Conservation (phyloP, 1,140 invertebrate genomes). For the Philopotamus ludificatus region DNA sequence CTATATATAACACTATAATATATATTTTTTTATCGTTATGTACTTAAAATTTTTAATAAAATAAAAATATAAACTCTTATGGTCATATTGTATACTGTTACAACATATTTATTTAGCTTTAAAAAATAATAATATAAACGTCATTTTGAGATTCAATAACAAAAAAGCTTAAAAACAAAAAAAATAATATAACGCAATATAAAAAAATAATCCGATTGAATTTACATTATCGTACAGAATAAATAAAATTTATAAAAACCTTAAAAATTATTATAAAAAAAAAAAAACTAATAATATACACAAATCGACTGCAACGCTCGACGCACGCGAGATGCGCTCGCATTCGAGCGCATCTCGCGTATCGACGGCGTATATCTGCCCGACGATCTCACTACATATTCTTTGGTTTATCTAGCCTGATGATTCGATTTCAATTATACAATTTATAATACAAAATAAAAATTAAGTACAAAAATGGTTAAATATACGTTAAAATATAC, state of each 20-base stretch:
- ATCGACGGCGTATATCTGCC: no score
- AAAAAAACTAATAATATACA: conserved; percentile 6
- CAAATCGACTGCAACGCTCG: neutral
- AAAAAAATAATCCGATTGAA: conserved; percentile 12
- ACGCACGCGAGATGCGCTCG: neutral
- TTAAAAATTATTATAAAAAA: conserved; percentile 5
- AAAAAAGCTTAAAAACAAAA: conserved; percentile 1
- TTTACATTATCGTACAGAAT: conserved; percentile 13
- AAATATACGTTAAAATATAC: neutral
- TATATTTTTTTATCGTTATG: conserved; percentile 34
- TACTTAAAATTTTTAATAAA: conserved; percentile 41
- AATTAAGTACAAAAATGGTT: conserved; percentile 24
- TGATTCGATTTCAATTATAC: neutral
- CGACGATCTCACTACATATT: conserved; percentile 33
- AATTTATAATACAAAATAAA: conserved; percentile 9
- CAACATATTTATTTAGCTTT: conserved; percentile 19
- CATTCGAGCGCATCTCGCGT: neutral
- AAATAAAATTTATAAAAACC: conserved; percentile 4
- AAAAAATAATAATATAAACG: conserved; percentile 27
- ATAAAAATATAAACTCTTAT: conserved; percentile 40
- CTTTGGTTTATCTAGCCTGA: conserved; percentile 39
- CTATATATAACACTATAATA: conserved; percentile 42
- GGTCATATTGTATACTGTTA: conserved; percentile 38
- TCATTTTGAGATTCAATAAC: neutral
- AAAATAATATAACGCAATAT: conserved; percentile 15